Evolutionary conservation across 2,113 vertebrate genomes (phyloP).

Genomic region (Conger conger): DNA sequence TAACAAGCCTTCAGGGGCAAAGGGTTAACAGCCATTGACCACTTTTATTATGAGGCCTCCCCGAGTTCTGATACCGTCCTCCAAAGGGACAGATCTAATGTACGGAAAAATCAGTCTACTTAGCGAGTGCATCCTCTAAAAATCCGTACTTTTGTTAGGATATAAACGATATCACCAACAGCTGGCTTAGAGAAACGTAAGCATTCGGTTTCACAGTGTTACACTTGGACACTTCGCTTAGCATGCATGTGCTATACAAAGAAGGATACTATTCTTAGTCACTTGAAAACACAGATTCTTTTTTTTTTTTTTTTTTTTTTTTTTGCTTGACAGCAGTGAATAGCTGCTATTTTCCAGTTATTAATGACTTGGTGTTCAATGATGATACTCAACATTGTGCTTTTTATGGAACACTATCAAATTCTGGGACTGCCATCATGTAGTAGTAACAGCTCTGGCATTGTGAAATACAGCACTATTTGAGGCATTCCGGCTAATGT

Average conservation of each 20-base stretch:
- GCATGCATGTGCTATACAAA: background rate
- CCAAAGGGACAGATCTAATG: conserved; percentile 27
- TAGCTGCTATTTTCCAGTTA: background rate
- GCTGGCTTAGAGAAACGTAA: background rate
- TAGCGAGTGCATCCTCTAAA: conserved; percentile 3
- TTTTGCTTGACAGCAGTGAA: background rate
- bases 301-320: background rate
- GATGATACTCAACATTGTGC: too few relatives aligned
- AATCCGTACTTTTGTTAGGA: background rate
- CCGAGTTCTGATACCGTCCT: conserved; percentile 15
- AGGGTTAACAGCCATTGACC: conserved; percentile 8
- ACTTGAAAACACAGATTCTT: background rate
- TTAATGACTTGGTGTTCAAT: background rate
- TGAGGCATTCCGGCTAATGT: too few relatives aligned
- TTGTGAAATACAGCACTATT: background rate
- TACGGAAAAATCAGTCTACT: conserved; percentile 21
- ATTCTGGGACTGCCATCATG: background rate
- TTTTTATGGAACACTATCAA: background rate
- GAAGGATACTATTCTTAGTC: background rate
- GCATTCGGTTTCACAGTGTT: background rate
- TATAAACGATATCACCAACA: background rate
- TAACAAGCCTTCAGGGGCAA: conserved; percentile 19
- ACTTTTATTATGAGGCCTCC: conserved; percentile 8
- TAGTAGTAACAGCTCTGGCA: background rate
- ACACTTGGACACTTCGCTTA: background rate